Evolutionary conservation across 2,113 vertebrate genomes (phyloP).

Genomic region (Lepisosteus oculatus): DNA sequence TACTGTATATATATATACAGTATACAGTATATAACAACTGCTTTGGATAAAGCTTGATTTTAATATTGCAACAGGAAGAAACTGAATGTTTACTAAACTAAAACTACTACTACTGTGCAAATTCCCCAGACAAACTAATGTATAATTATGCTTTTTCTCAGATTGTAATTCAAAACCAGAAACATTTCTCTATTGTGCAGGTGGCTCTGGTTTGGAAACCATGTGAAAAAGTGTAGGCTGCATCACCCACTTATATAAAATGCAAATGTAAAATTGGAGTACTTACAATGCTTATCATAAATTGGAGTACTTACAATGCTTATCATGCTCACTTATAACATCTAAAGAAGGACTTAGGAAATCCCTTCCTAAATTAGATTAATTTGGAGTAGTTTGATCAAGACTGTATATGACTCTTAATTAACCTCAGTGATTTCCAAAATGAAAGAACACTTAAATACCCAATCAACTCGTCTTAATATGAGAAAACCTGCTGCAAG

Average conservation of each 20-base stretch:
- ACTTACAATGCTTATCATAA: background rate
- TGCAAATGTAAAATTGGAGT: background rate
- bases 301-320: background rate
- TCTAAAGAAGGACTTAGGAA: background rate
- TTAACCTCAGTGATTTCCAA: background rate
- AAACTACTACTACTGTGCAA: too few relatives aligned
- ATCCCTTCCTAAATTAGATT: background rate
- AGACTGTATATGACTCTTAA: background rate
- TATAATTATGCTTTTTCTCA: too few relatives aligned
- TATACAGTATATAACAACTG: too few relatives aligned
- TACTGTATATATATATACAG: too few relatives aligned
- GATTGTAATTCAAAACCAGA: too few relatives aligned
- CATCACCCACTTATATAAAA: background rate
- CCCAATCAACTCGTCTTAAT: background rate
- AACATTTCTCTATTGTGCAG: too few relatives aligned
- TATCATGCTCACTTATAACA: background rate
- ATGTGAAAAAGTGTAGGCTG: too few relatives aligned
- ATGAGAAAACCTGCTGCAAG: background rate
- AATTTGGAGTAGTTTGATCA: background rate
- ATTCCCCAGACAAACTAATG: too few relatives aligned
- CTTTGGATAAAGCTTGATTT: too few relatives aligned
- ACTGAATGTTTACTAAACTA: too few relatives aligned
- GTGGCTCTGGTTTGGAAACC: too few relatives aligned
- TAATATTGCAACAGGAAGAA: too few relatives aligned
- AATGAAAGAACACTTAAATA: background rate